A percentile compares a stretch with the other conserved stretches of the same genome.
These are phyloP conservation scores for Forbesichthys agassizii DNA, from an alignment of 2,113 vertebrate genomes.

Conservation along the genomic window DNA sequence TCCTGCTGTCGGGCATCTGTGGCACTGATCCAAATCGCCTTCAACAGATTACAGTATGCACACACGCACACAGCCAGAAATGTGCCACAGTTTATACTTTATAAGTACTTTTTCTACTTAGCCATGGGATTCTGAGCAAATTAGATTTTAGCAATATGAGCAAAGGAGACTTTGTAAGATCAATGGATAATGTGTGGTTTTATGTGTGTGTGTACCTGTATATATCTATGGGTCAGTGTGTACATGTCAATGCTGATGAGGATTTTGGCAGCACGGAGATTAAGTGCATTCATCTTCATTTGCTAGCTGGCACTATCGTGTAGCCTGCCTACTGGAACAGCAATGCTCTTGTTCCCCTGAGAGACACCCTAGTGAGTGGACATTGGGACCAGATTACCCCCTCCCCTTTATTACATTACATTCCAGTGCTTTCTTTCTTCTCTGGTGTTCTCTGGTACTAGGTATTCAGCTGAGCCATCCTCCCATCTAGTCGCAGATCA, in stretches of 20 bases:
- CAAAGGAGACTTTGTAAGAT: slow-evolving; percentile 1
- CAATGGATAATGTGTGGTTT: slow-evolving; percentile 14
- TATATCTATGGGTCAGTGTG: slow-evolving; percentile 6
- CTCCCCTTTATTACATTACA: slow-evolving; percentile 6
- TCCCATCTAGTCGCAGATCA: slow-evolving; percentile 35
- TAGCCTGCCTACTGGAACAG: slow-evolving; percentile 57
- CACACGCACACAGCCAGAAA: neutral
- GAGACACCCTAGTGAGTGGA: slow-evolving; percentile 39
- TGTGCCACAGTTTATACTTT: neutral
- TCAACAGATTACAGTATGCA: neutral
- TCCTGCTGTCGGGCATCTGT: slow-evolving; percentile 67
- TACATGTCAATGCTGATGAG: slow-evolving; percentile 32
- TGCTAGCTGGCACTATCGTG: slow-evolving; percentile 33
- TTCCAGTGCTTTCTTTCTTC: slow-evolving; percentile 10
- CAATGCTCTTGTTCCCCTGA: slow-evolving; percentile 45
- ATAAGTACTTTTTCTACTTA: neutral
- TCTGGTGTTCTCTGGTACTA: slow-evolving; percentile 7
- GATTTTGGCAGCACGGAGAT: slow-evolving; percentile 58
- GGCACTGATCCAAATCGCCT: slow-evolving; percentile 50
- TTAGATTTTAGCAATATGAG: neutral
- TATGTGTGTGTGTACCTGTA: slow-evolving; percentile 7
- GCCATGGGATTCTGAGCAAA: slow-evolving; percentile 9
- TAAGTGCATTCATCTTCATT: slow-evolving; percentile 73
- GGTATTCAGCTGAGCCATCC: slow-evolving; percentile 38
- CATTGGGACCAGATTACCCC: slow-evolving; percentile 18